Conservation (phyloP, 2,888 invertebrate species). For the Drosophila niveifrons region DNA sequence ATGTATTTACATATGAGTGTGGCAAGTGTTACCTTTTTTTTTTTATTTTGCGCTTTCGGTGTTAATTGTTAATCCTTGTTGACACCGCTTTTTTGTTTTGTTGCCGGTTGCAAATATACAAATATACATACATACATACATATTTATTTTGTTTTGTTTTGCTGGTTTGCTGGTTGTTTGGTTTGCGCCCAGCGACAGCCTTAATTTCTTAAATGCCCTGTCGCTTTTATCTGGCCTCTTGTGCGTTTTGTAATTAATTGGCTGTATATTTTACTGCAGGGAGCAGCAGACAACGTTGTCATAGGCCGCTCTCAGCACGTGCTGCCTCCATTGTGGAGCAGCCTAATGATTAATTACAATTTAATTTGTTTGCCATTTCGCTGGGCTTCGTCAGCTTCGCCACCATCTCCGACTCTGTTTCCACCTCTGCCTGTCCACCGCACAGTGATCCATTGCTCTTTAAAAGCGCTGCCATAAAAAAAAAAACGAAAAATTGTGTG, state of each 20-base stretch:
- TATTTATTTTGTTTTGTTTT: conserved; percentile 9
- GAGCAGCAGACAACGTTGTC: conserved; percentile 45
- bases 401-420: neutral
- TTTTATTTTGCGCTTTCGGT: conserved; percentile 20
- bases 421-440: neutral
- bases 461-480: conserved; percentile 6
- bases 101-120: neutral
- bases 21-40: conserved; percentile 15
- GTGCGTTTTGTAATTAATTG: conserved; percentile 76
- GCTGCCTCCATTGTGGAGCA: conserved; percentile 38
- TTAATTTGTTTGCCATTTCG: conserved; percentile 76
- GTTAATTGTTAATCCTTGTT: conserved; percentile 60
- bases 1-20: conserved; percentile 15
- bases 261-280: conserved; percentile 55
- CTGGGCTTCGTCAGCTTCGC: conserved; percentile 24
- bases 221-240: conserved; percentile 69
- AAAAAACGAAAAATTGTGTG: neutral
- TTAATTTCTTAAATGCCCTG: conserved; percentile 58
- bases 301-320: conserved; percentile 67
- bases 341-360: conserved; percentile 79
- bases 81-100: conserved; percentile 42
- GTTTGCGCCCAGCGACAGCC: conserved; percentile 45
- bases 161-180: conserved; percentile 17
- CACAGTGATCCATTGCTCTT: conserved; percentile 25
- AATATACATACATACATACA: conserved; percentile 1